A percentile compares a stretch with the other conserved stretches of the same genome.
These are phyloP conservation scores for Silvanus unidentatus DNA, from an alignment of 2,888 invertebrate genomes.

Conservation along the genomic window DNA sequence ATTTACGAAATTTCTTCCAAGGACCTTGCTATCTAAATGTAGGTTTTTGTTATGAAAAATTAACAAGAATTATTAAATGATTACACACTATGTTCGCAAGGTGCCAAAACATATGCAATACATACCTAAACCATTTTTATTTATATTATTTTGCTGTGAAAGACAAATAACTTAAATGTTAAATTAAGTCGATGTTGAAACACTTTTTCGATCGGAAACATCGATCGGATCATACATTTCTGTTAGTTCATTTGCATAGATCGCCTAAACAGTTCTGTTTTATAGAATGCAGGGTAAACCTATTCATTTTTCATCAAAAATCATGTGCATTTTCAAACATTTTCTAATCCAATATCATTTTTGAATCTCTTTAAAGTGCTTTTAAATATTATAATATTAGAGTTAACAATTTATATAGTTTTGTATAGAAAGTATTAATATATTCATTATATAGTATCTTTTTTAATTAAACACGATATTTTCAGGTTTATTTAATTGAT, in stretches of 20 bases:
- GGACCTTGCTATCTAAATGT: conserved; percentile 28
- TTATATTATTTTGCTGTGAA: conserved; percentile 17
- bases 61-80: conserved; percentile 28
- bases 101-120: background rate
- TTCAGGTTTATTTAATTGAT: conserved; percentile 23
- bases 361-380: conserved; percentile 4
- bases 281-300: background rate
- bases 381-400: background rate
- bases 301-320: background rate
- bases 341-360: conserved; percentile 14
- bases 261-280: background rate
- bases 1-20: conserved; percentile 20
- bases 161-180: conserved; percentile 13
- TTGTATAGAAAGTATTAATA: conserved; percentile 10
- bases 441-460: conserved; percentile 10
- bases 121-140: background rate
- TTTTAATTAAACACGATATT: conserved; percentile 8
- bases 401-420: conserved; percentile 9
- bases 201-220: background rate
- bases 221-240: background rate
- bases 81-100: background rate
- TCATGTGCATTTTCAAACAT: conserved; percentile 14
- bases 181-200: no score
- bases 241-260: background rate
- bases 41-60: conserved; percentile 37